Evolutionary conservation across 2,888 invertebrate species (phyloP).

Genomic region (Orthosia cruda): DNA sequence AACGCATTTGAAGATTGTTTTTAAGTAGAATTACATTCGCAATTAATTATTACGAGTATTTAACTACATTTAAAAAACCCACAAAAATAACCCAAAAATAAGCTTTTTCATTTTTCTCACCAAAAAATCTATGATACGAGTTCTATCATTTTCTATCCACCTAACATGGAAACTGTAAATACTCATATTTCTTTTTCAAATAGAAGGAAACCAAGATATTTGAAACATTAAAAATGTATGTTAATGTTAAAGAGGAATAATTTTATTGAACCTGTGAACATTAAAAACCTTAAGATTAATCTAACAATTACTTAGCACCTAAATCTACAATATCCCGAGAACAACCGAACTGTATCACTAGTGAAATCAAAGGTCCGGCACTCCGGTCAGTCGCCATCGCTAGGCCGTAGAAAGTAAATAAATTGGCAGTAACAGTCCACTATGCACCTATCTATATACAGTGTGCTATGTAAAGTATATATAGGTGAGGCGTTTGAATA

Average conservation of each 20-base stretch:
- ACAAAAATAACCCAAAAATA: too few relatives aligned
- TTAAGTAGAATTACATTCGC: background rate
- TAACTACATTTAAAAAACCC: too few relatives aligned
- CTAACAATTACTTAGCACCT: slow-evolving; percentile 15
- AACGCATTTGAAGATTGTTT: background rate
- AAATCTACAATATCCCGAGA: slow-evolving; percentile 19
- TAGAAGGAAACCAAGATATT: background rate
- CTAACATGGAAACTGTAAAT: too few relatives aligned
- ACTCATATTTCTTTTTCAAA: background rate
- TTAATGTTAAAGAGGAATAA: background rate
- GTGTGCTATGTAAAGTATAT: slow-evolving; percentile 17
- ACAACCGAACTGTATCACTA: slow-evolving; percentile 29
- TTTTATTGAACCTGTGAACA: background rate
- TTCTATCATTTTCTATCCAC: too few relatives aligned
- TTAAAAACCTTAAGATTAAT: background rate
- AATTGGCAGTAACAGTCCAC: slow-evolving; percentile 68
- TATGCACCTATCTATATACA: slow-evolving; percentile 20
- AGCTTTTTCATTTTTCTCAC: too few relatives aligned
- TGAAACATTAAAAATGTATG: too few relatives aligned
- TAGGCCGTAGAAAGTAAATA: slow-evolving; percentile 78
- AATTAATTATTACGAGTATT: too few relatives aligned
- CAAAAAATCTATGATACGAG: too few relatives aligned
- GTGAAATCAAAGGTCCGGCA: slow-evolving; percentile 52
- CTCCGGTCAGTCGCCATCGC: slow-evolving; percentile 57
- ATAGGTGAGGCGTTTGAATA: slow-evolving; percentile 41